Evolutionary conservation across 37 sponge, comb jelly and placozoan genomes (phyloP).

Genomic region (Hexactinellida sp.): DNA sequence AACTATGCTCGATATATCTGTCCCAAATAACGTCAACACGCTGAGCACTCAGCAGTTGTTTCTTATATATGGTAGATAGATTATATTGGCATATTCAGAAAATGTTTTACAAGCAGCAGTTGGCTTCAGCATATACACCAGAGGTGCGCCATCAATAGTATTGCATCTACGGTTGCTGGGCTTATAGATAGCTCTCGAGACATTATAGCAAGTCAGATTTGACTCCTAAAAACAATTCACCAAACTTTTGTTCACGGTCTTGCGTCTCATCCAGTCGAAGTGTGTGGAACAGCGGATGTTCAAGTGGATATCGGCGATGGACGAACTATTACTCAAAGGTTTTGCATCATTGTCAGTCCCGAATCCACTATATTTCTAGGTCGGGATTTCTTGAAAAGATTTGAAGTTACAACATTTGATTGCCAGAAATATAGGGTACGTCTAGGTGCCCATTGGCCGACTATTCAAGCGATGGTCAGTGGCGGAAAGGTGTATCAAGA

Average conservation of each 20-base stretch:
- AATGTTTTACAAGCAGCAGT: conserved; percentile 12
- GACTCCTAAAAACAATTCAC: neutral
- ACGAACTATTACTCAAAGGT: no score
- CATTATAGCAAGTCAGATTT: neutral
- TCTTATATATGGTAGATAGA: neutral
- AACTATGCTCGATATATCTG: neutral
- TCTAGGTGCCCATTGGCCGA: no score
- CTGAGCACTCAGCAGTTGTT: neutral
- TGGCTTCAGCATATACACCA: conserved; percentile 3
- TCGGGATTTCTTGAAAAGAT: neutral
- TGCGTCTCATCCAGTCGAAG: no score
- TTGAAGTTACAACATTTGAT: neutral
- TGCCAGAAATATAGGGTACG: neutral
- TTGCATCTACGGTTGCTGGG: neutral
- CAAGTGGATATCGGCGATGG: no score
- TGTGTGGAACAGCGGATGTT: no score
- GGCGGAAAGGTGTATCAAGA: no score
- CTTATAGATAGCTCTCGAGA: neutral
- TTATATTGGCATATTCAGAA: neutral
- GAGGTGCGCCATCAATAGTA: conserved; percentile 25
- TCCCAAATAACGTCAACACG: conserved; percentile 26
- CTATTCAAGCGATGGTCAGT: no score
- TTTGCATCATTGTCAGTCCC: neutral
- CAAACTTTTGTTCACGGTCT: neutral
- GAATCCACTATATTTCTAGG: neutral